Conservation (phyloP, 64 coral and sea anemone species). For the Pachyseris speciosa region DNA sequence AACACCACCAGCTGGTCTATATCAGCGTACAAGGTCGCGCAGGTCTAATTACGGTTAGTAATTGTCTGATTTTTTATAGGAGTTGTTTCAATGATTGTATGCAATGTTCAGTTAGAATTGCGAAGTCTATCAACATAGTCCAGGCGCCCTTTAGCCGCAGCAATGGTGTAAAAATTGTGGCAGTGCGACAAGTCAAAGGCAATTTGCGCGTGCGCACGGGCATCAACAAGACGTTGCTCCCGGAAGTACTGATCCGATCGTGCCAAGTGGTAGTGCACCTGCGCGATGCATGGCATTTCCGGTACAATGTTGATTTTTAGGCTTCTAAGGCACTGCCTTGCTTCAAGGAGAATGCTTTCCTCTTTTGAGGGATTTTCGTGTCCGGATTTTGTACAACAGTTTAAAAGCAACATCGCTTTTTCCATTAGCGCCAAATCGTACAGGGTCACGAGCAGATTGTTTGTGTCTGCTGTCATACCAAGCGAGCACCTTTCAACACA, state of each 20-base stretch:
- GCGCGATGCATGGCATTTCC: not conserved
- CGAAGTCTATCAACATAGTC: not conserved
- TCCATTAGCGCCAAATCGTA: not conserved
- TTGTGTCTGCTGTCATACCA: not conserved
- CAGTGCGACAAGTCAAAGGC: not conserved
- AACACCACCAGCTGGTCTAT: too few species aligned
- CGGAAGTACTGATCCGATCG: conserved; percentile 17
- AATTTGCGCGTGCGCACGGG: not conserved
- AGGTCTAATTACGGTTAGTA: too few species aligned
- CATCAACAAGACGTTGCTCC: not conserved
- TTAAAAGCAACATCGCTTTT: not conserved
- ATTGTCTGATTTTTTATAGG: too few species aligned
- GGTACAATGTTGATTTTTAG: not conserved
- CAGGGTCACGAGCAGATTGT: not conserved
- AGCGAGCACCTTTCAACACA: not conserved
- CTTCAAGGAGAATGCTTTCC: not conserved
- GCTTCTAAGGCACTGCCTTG: not conserved
- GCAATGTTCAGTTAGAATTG: not conserved
- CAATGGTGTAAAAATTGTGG: not conserved
- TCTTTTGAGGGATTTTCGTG: not conserved
- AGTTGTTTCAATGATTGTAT: too few species aligned
- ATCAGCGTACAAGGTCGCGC: too few species aligned
- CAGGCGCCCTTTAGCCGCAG: not conserved
- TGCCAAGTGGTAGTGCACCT: not conserved
- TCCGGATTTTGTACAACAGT: not conserved